Base-by-base conservation (phyloP, 2,113 vertebrate genomes). In the Anoura caudifer region DNA sequence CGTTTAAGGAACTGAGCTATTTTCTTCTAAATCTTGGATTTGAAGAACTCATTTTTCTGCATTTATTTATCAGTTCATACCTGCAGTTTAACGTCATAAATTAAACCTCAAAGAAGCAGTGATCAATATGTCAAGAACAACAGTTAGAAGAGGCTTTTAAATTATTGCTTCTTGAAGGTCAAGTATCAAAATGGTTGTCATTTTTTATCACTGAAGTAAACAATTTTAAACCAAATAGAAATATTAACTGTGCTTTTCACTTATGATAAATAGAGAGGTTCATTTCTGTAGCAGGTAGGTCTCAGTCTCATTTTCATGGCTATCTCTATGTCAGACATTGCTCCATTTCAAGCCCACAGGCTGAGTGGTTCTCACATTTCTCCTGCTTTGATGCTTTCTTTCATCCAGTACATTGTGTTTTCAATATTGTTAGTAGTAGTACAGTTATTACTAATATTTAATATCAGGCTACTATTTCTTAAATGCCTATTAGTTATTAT, bases 81-180 rank as follows among this genome's bases (percentile, higher is more conserved):
- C 9, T 79, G 3, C 63, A 63, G 19, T 70, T 81, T 28, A 76
- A 31, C 43, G 43, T 33, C 65, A 24, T 22, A 85, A 85, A 87
- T 94, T 88, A 86, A 90, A 93, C 69, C 38, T 43, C 9, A 77
- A 95, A 84, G 75, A 56, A 96, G 5, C 9, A 61, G 26, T 85
- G 38, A 90, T 88, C 70, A 13, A 7, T 45, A 43, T 41, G 43
- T 85, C 67, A 80, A 69, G 17, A 69, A 70, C 26, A 47, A 26
- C 19, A 26, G 50, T 45, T 11, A 41, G 69, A 75, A 69, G 26
- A 90, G 38, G 26, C 43, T 84, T 90, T 77, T n/a, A 67, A 59
- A 54, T 86, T 11, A 81, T 43, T 65, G 50, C 43, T 73, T 77
- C 54, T 59, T 69, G 17, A 33, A 36, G 36, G 61, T 77, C 90